Conservation (phyloP, 2,797 vertebrate genomes). For the Poeciliopsis presidionis region DNA sequence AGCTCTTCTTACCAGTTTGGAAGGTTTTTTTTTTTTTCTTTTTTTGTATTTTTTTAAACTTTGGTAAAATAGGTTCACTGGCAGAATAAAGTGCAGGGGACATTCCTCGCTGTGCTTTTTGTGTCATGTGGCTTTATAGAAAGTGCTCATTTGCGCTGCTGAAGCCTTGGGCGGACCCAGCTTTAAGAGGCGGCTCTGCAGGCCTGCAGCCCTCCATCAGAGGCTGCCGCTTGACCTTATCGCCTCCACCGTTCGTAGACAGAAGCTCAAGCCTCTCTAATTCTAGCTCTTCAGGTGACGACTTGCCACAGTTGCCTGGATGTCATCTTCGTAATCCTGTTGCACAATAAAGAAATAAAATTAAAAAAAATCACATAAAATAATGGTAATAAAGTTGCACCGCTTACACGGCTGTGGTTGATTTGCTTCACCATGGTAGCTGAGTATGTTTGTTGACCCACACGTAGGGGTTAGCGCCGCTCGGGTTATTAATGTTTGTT, state of each 20-base stretch:
- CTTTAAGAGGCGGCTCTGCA: constrained; percentile 43
- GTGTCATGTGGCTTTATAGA: constrained; percentile 84
- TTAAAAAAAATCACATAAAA: not conserved
- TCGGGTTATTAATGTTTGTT: constrained; percentile 48
- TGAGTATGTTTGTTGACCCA: constrained; percentile 44
- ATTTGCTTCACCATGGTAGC: constrained; percentile 31
- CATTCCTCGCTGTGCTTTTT: constrained; percentile 80
- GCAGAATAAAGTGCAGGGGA: constrained; percentile 72
- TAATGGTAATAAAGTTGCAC: not conserved
- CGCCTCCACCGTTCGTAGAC: constrained; percentile 18
- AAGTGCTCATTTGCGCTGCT: constrained; percentile 78
- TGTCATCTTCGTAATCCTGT: constrained; percentile 42
- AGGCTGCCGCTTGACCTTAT: constrained; percentile 39
- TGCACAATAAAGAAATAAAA: constrained; percentile 34
- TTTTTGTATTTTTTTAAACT: not conserved
- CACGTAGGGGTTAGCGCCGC: constrained; percentile 28
- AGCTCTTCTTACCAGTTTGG: constrained; percentile 46
- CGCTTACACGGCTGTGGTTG: constrained; percentile 13
- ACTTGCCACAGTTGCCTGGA: constrained; percentile 13
- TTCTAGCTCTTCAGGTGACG: constrained; percentile 43
- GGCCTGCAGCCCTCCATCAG: constrained; percentile 53
- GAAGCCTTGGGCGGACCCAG: constrained; percentile 75
- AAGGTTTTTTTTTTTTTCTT: not conserved
- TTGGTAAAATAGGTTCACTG: constrained; percentile 65
- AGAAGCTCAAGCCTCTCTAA: constrained; percentile 28